Conservation (phyloP, 2,113 vertebrate species). For the Phalacrocorax brasilianus region DNA sequence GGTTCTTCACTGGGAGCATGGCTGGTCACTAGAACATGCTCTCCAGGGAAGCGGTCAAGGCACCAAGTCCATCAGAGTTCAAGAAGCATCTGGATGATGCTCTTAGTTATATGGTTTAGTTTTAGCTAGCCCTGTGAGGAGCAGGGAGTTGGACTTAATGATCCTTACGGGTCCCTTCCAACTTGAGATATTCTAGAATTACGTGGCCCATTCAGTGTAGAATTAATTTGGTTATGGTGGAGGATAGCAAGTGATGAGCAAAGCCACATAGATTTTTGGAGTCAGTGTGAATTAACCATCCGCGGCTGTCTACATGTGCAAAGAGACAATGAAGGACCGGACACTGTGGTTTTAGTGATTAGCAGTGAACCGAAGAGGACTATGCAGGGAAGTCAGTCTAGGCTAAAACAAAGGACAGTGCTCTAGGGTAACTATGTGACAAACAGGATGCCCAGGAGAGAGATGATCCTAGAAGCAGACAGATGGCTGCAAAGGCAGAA, state of each 20-base stretch:
- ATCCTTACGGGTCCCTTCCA: background rate
- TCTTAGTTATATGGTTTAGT: background rate
- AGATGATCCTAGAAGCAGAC: background rate
- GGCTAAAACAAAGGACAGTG: background rate
- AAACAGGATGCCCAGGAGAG: background rate
- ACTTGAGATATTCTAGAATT: background rate
- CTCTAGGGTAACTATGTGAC: background rate
- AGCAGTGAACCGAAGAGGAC: background rate
- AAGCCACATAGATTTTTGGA: background rate
- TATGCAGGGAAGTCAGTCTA: background rate
- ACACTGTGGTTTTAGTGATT: background rate
- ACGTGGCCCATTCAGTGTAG: background rate
- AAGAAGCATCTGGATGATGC: background rate
- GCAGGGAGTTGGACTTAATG: background rate
- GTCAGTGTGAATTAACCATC: background rate
- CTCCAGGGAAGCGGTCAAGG: background rate
- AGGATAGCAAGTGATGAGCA: background rate
- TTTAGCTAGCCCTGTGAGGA: background rate
- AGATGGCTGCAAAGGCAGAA: background rate
- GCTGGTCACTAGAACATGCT: background rate
- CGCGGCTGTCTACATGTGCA: background rate
- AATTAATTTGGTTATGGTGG: background rate
- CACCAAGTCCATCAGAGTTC: background rate
- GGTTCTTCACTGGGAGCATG: background rate
- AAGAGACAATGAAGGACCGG: background rate